Conservation (phyloP, 2,113 vertebrate species). For the Elaphurus davidianus region DNA sequence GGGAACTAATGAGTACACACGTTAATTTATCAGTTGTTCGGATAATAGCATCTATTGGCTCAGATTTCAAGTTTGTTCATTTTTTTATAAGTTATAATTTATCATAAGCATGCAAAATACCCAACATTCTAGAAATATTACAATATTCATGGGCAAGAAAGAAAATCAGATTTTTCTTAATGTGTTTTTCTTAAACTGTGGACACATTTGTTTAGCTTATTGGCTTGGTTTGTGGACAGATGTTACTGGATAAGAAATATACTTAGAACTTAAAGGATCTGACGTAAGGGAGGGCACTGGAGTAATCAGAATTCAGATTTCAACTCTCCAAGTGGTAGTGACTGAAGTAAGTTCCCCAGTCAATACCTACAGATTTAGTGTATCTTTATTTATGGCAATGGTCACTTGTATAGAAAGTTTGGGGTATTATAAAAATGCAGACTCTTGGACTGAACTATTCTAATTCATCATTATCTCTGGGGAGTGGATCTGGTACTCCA, state of each 20-base stretch:
- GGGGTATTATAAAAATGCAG: not conserved
- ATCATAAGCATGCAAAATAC: not conserved
- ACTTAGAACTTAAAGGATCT: not conserved
- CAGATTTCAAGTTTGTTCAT: not conserved
- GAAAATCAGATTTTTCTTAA: not conserved
- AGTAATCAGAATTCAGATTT: not conserved
- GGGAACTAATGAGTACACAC: not conserved
- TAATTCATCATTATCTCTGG: not conserved
- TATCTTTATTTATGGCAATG: not conserved
- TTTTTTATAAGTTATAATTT: not conserved
- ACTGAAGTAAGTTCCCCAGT: not conserved
- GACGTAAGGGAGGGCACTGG: not conserved
- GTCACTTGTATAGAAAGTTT: not conserved
- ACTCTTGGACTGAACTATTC: not conserved
- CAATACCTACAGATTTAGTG: not conserved
- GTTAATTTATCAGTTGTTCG: not conserved
- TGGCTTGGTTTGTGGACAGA: not conserved
- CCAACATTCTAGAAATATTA: not conserved
- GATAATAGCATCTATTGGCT: not conserved
- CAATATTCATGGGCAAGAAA: not conserved
- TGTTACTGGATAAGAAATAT: not conserved
- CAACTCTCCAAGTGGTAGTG: not conserved
- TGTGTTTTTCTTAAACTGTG: not conserved
- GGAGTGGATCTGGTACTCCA: not conserved
- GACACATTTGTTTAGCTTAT: not conserved